Evolutionary conservation across 1,140 invertebrate species (phyloP).

Genomic region (Steinernema khuongi): DNA sequence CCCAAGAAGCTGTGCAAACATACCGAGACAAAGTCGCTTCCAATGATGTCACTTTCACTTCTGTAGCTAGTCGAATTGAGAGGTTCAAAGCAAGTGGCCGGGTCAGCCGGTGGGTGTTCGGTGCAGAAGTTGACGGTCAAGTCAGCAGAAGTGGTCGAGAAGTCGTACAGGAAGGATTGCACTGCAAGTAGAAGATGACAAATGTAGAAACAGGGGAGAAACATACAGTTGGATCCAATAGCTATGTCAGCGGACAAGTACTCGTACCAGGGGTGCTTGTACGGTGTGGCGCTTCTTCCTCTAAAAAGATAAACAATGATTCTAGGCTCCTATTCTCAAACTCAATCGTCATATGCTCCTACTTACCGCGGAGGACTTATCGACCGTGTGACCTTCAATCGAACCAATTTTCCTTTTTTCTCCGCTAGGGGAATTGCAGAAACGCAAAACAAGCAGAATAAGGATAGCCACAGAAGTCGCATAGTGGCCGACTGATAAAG

Average conservation of each 20-base stretch:
- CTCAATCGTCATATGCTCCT: too few species aligned
- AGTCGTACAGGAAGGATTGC: not conserved
- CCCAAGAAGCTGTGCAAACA: not conserved
- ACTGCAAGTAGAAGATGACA: not conserved
- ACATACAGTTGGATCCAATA: slow-evolving; percentile 2
- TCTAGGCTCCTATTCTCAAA: not conserved
- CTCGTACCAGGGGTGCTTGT: not conserved
- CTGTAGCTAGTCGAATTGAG: not conserved
- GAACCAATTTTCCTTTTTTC: too few species aligned
- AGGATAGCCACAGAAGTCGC: too few species aligned
- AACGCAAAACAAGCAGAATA: too few species aligned
- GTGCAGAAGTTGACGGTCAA: not conserved
- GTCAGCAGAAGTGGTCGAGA: not conserved
- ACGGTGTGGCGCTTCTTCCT: not conserved
- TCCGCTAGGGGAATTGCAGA: too few species aligned
- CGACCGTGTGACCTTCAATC: too few species aligned
- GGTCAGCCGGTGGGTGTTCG: not conserved
- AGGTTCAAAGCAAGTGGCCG: not conserved
- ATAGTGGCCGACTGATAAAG: too few species aligned
- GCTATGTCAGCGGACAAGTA: not conserved
- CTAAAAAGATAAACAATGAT: not conserved
- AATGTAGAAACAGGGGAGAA: not conserved
- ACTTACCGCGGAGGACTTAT: too few species aligned
- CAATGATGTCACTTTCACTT: not conserved
- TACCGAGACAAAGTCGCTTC: slow-evolving; percentile 2